phyloP scores from a whole-genome alignment of 2,888 invertebrate species.

The Dioctria linearis region DNA sequence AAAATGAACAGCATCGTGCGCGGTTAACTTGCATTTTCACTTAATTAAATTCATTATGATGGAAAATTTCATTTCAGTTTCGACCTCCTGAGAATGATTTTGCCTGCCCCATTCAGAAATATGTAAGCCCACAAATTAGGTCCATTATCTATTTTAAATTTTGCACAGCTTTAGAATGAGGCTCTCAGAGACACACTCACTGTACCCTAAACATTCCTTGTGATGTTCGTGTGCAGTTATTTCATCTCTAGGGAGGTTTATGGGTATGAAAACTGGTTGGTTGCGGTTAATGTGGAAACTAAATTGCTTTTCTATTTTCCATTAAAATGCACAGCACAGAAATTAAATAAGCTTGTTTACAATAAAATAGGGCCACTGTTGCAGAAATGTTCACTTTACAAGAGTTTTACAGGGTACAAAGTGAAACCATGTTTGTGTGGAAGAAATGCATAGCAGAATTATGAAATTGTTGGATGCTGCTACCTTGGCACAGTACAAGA shows the following conservation, averaged over 20 bases:
- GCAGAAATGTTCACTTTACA: neutral
- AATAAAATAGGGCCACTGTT: neutral
- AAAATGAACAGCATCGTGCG: neutral
- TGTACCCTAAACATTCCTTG: slow-evolving; percentile 2
- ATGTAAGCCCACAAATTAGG: slow-evolving; percentile 22
- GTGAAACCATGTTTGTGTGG: too few species aligned
- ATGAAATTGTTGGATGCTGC: too few species aligned
- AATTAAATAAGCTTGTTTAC: neutral
- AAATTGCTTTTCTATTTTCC: slow-evolving; percentile 32
- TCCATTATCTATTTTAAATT: slow-evolving; percentile 40
- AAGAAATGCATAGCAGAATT: too few species aligned
- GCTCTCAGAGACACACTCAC: neutral
- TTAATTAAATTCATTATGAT: slow-evolving; percentile 38
- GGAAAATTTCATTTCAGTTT: slow-evolving; percentile 5
- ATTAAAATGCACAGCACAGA: slow-evolving; percentile 16
- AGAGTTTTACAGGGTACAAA: too few species aligned
- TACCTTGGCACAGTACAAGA: too few species aligned
- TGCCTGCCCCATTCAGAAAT: neutral
- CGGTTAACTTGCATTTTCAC: slow-evolving; percentile 20
- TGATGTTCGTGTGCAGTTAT: neutral
- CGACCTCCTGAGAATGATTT: neutral
- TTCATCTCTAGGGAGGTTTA: neutral
- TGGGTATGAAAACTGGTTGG: slow-evolving; percentile 22
- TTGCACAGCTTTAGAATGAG: neutral
- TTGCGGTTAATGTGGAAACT: slow-evolving; percentile 33